Evolutionary conservation across 1,140 invertebrate species (phyloP).

Genomic region (Arion vulgaris): DNA sequence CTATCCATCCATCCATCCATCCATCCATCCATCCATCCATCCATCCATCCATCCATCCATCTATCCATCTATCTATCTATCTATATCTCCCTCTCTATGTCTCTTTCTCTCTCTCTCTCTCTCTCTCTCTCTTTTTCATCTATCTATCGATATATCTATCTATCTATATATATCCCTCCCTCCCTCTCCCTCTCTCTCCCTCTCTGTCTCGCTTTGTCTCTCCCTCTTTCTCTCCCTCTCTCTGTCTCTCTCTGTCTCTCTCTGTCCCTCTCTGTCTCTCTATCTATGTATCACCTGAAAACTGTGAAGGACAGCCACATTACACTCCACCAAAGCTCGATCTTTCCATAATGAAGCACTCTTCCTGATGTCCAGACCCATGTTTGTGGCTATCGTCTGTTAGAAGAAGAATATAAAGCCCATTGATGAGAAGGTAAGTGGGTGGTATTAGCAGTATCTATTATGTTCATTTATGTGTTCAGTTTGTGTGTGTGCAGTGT

Average conservation of each 20-base stretch:
- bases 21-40: neutral
- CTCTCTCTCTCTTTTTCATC: neutral
- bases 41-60: too few species aligned
- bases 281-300: slow-evolving; percentile 81
- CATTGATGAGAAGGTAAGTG: too few species aligned
- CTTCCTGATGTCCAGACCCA: slow-evolving; percentile 90
- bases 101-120: neutral
- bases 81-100: too few species aligned
- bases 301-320: slow-evolving; percentile 91
- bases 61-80: too few species aligned
- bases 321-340: slow-evolving; percentile 90
- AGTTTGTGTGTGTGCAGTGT: too few species aligned
- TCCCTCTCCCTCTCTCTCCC: too few species aligned
- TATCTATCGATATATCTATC: too few species aligned
- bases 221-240: slow-evolving; percentile 16
- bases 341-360: slow-evolving; percentile 93
- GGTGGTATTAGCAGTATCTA: too few species aligned
- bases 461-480: too few species aligned
- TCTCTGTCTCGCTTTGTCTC: neutral
- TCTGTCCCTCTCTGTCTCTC: slow-evolving; percentile 9
- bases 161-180: too few species aligned
- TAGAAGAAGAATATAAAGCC: neutral
- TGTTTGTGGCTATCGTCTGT: slow-evolving; percentile 86
- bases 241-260: slow-evolving; percentile 34
- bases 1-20: too few species aligned